Conservation (phyloP, 2,113 vertebrate species). For the Pterophyllum scalare region DNA sequence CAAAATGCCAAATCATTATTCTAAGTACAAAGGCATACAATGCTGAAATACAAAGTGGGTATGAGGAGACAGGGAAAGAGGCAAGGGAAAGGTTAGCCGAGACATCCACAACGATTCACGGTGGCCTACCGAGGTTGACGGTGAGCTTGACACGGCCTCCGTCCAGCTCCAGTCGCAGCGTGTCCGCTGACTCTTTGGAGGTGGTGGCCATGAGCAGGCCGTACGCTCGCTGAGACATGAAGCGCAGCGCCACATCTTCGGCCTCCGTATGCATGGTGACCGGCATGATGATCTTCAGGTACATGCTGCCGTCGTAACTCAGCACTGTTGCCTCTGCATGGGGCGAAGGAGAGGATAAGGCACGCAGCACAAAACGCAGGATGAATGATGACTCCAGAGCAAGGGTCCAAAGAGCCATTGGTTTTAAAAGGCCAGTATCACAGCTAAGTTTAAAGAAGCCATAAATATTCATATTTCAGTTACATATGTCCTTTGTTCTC, state of each 20-base stretch:
- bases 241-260: slow-evolving; percentile 90
- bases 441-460: not conserved
- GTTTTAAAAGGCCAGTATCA: rapidly evolving
- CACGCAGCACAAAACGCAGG: not conserved
- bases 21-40: not conserved
- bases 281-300: slow-evolving; percentile 93
- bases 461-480: too few species aligned
- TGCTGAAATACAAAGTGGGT: slow-evolving; percentile 12
- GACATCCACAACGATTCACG: not conserved
- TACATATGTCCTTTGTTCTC: not conserved
- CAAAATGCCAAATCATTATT: slow-evolving; percentile 21
- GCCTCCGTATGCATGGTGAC: slow-evolving; percentile 92
- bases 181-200: slow-evolving; percentile 93
- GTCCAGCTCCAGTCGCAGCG: slow-evolving; percentile 93
- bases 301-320: slow-evolving; percentile 97
- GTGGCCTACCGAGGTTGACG: slow-evolving; percentile 90
- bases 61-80: slow-evolving; percentile 27
- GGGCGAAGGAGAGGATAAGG: not conserved
- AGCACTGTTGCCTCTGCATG: slow-evolving; percentile 91
- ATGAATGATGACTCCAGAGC: not conserved
- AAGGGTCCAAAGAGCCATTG: too few species aligned
- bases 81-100: slow-evolving; percentile 5
- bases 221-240: slow-evolving; percentile 95
- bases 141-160: slow-evolving; percentile 93
- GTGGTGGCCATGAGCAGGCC: slow-evolving; percentile 95